Evolutionary conservation across 1,140 invertebrate species (phyloP).

Genomic region (Solenopsis invicta): DNA sequence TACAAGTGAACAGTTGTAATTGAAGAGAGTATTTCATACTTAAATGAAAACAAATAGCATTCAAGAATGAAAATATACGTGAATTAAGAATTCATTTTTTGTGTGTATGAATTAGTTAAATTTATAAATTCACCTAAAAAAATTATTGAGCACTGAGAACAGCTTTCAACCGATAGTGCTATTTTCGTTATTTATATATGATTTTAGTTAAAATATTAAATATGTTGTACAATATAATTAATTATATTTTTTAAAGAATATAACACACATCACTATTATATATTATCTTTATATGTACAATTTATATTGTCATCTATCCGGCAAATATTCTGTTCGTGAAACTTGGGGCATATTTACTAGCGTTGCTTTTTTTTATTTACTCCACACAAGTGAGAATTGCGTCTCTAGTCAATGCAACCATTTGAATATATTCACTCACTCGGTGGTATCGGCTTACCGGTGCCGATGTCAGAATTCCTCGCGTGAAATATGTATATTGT

Average conservation of each 20-base stretch:
- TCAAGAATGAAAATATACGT: too few relatives aligned
- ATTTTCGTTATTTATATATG: background rate
- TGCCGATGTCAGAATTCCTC: conserved; percentile 27
- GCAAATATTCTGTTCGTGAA: background rate
- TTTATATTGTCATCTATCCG: background rate
- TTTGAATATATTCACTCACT: conserved; percentile 49
- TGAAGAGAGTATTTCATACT: too few relatives aligned
- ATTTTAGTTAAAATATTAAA: too few relatives aligned
- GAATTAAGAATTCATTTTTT: too few relatives aligned
- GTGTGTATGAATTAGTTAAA: too few relatives aligned
- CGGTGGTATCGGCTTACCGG: conserved; percentile 12
- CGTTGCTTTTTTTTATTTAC: background rate
- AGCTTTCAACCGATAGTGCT: too few relatives aligned
- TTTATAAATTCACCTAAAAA: too few relatives aligned
- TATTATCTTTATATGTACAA: background rate
- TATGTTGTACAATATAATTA: background rate
- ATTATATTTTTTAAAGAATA: background rate
- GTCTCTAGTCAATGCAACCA: conserved; percentile 41
- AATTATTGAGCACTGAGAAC: too few relatives aligned
- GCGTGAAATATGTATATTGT: conserved; percentile 27
- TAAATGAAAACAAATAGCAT: too few relatives aligned
- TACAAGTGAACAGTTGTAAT: too few relatives aligned
- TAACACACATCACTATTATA: background rate
- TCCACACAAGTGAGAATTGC: conserved; percentile 12
- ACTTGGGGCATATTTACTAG: conserved; percentile 12